phyloP scores from a whole-genome alignment of 2,888 invertebrate species.

The Protodeltote pygarga region DNA sequence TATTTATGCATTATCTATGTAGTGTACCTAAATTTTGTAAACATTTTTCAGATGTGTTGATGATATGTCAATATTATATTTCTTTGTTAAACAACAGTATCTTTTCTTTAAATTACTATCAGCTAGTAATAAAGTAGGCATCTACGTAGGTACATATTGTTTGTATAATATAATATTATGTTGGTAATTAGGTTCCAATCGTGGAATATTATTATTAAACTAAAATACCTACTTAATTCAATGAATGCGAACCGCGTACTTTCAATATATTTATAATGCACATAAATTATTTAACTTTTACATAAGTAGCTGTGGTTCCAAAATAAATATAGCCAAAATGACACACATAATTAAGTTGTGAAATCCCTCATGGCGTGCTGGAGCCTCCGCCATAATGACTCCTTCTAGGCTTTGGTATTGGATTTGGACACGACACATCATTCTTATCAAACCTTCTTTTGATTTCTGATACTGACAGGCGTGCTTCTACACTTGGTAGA shows the following conservation, averaged over 20 bases:
- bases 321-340: background rate
- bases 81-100: too few relatives aligned
- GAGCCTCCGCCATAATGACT: slow-evolving; percentile 78
- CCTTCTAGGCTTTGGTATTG: slow-evolving; percentile 87
- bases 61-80: too few relatives aligned
- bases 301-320: background rate
- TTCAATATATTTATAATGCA: slow-evolving; percentile 18
- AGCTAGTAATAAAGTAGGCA: too few relatives aligned
- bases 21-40: slow-evolving; percentile 19
- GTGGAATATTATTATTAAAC: too few relatives aligned
- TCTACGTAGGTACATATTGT: too few relatives aligned
- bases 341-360: slow-evolving; percentile 7
- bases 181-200: too few relatives aligned
- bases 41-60: too few relatives aligned
- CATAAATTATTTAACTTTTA: background rate
- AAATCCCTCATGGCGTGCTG: slow-evolving; percentile 57
- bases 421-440: slow-evolving; percentile 82
- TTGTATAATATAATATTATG: too few relatives aligned
- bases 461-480: slow-evolving; percentile 80
- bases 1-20: slow-evolving; percentile 12
- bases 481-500: slow-evolving; percentile 60
- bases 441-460: slow-evolving; percentile 84
- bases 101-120: too few relatives aligned
- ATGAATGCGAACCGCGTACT: too few relatives aligned
- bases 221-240: too few relatives aligned